Base-by-base conservation (phyloP, 2,888 invertebrate species). In the Willowsia nigromaculata region DNA sequence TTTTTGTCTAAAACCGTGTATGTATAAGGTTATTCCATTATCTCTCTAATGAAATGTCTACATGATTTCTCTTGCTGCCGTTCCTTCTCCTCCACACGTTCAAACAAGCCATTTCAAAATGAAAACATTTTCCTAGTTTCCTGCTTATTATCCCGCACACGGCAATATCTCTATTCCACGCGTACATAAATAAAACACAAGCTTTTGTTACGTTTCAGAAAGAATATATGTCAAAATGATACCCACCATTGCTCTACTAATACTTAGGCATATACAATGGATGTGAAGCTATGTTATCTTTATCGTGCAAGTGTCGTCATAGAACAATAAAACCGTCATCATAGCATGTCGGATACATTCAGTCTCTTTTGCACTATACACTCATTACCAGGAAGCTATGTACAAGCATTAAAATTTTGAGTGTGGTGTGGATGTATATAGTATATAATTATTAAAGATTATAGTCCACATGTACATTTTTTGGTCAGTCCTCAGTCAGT, bases 21-120 rank as follows among this genome's bases (percentile, higher is more conserved):
- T 78, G 71, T 81, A 40, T 80, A 83, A 74, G 47, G 59, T 84
- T 78, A 84, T 84, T 89, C 83, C 83, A 81, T 89, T 89, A 89
- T 84, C 84, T 89, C 43, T 30, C 50, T 80, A 86, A 86, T 86
- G 86, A 80, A 68, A 86, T 86, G 86, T 78, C 86, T 80, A 47
- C 74, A 74, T 47, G 74, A 50, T 74, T 74, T 74, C 47, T 27
- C 74, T 74, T 27, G 47, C 25, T 27, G 0, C 47, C 13, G 7
- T n/a, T 74, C 47, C 18, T 18, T 50, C 9, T 30, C 15, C 74
- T 27, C 47, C 18, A 2, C 74, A 74, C 18, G 74, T 43, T 27
- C 74, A 74, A n/a, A 33, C 27, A 43, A 43, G 74, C 27, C 37
- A 27, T 74, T 74, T 74, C 27, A 47, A 68, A 47, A 74, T 47